Conservation (phyloP, 2,113 vertebrate species). For the Phylloscopus whistleri region DNA sequence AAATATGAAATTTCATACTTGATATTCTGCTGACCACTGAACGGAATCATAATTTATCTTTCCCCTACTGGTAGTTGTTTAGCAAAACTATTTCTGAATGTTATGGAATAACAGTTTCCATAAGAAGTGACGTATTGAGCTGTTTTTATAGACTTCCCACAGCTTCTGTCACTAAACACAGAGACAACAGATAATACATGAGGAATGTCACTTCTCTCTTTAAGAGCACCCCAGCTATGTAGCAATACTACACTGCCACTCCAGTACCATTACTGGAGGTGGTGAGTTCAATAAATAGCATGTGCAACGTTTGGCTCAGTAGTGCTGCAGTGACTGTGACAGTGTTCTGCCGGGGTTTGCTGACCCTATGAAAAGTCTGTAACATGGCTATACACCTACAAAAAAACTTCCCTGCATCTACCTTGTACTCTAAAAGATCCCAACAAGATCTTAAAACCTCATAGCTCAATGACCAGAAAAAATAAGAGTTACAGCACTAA, state of each 20-base stretch:
- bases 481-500: neutral
- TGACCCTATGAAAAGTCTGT: neutral
- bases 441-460: neutral
- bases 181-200: neutral
- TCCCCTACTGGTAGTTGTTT: neutral
- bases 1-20: neutral
- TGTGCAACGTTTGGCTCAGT: neutral
- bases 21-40: neutral
- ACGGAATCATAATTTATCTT: neutral
- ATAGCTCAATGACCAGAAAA: neutral
- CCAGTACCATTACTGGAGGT: neutral
- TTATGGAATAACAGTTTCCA: neutral
- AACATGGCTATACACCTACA: fast-evolving
- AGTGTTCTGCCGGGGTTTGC: neutral
- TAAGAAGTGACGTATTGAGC: slow-evolving; percentile 27
- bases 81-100: slow-evolving; percentile 11
- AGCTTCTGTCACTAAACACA: slow-evolving; percentile 22
- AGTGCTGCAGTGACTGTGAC: neutral
- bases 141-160: slow-evolving; percentile 34
- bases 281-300: neutral
- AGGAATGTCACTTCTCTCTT: neutral
- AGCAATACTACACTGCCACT: neutral
- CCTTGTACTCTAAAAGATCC: neutral
- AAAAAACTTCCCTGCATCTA: neutral
- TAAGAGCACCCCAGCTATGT: neutral